Base-by-base conservation (phyloP, 2,888 invertebrate genomes). In the Amphiduros pacificus region DNA sequence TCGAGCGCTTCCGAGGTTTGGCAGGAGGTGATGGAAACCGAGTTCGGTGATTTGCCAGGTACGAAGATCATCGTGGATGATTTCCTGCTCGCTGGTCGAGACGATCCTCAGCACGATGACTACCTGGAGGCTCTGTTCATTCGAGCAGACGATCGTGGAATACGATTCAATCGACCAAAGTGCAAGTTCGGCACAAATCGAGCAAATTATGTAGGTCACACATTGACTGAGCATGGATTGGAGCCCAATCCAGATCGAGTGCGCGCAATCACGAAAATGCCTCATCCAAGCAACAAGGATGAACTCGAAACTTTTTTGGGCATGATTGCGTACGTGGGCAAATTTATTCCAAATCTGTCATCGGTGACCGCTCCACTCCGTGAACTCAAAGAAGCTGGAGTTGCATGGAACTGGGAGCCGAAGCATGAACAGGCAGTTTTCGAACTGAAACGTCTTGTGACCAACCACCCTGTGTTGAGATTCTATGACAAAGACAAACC, bases 251-350 rank as follows among this genome's bases (percentile, higher is more conserved):
- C n/a, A n/a, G n/a, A n/a, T n/a, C n/a, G n/a, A n/a, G n/a, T n/a
- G n/a, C n/a, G n/a, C 6, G 44, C 44, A 6, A 44, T 44, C 22
- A 17, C n/a, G 22, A 17, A 44, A 17, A n/a, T 58, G 51, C 28
- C 59, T 6, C 28, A 20, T 2, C 60, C 59, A 28, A 14, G 17
- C 22, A 48, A 48, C 9, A 36, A 52, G n/a, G 27, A 52, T 20
- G 54, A 61, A 31, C 22, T 68, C n/a, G 55, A 65, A 62, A 64
- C 51, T 20, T 26, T 70, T 1, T 36, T 70, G 0, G 67, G 68
- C 9, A 70, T 59, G 62, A 57, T 67, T 6, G 65, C 40, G 0
- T 68, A 68, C 29, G 32, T 66, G 1, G 27, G 57, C 14, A 63
- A 65, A 24, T 67, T 67, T 53, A 44, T 58, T 17, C 64, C 65